A percentile compares a stretch with the other conserved stretches of the same genome.
phyloP scores from a whole-genome alignment of 2,888 invertebrate species.

The Lasioglossum oenotherae region DNA sequence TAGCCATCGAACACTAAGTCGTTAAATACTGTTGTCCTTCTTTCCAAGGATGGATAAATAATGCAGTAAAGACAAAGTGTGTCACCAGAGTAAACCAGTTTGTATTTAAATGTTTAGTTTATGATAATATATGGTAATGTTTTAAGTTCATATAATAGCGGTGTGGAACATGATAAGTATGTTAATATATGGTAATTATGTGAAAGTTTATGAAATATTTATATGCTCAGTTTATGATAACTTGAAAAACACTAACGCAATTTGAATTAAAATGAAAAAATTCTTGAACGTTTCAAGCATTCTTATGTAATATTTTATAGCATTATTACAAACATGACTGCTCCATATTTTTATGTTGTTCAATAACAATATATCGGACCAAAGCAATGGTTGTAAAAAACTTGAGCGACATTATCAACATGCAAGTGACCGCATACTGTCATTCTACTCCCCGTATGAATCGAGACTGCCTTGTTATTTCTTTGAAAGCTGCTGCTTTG shows the following conservation, averaged over 20 bases:
- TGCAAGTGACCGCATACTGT: background rate
- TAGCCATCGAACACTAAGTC: background rate
- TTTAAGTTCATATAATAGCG: background rate
- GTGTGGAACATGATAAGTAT: background rate
- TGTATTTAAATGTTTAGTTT: background rate
- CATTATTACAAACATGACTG: background rate
- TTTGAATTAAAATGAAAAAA: background rate
- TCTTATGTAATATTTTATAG: background rate
- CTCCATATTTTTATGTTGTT: background rate
- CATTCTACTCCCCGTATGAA: background rate
- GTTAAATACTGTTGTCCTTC: background rate
- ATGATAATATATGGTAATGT: constrained; percentile 1
- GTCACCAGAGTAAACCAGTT: background rate
- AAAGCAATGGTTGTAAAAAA: background rate
- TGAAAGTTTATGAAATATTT: background rate
- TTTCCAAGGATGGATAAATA: background rate
- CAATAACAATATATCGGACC: background rate
- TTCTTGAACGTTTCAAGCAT: background rate
- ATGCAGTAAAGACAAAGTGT: background rate
- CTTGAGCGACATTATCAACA: background rate
- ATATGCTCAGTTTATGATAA: background rate
- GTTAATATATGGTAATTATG: background rate
- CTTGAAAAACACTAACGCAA: background rate
- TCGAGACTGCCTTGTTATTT: background rate
- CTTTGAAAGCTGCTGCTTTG: background rate